Base-by-base conservation (phyloP, 2,113 vertebrate genomes). In the Oriolus oriolus region DNA sequence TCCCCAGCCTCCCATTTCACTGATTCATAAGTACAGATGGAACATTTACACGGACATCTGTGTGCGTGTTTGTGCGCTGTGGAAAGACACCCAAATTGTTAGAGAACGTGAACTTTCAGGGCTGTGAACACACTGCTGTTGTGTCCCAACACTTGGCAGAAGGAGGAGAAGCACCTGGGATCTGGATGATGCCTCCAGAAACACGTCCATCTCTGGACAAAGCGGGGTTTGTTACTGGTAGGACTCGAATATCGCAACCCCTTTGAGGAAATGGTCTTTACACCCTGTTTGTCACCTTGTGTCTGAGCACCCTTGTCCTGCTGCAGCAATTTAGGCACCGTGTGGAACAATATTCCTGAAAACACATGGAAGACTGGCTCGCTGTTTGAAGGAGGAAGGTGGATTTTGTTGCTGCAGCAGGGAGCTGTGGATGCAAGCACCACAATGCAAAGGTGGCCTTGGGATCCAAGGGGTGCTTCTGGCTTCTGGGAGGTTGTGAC, bases 61-160 rank as follows among this genome's bases (percentile, higher is more conserved):
- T 23, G 39, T 1, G 11, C 44, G 50, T 7, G 41, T 26, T 22
- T 23, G 47, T n/a, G 35, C 0, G 0, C 28, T 0, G 33, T 26
- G 87, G 24, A 73, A 54, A 85, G 47, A 35, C 2, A 7, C 68
- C 24, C 6, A 7, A 19, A 44, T 35, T 17, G 31, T 37, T 7
- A 19, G 24, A 37, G 87, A 61, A 42, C 13, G 11, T 14, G 41
- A 78, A 35, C 22, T 35, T 42, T 6, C 20, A 30, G 30, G 27
- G 54, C 17, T 35, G 24, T 15, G 78, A 80, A 54, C 22, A 11
- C 7, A 0, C 42, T 39, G 10, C 35, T 65, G 47, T 5, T 60
- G 41, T 54, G 74, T 83, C 66, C 66, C 53, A 63, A 2, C 19
- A 2, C 49, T 64, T 64, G 57, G 53, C 65, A 89, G 30, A 53